Percentiles rank a stretch among this genome's conserved stretches.
These are phyloP conservation scores for Crotalus viridis DNA, from an alignment of 2,113 vertebrate genomes.

Conservation along the genomic window DNA sequence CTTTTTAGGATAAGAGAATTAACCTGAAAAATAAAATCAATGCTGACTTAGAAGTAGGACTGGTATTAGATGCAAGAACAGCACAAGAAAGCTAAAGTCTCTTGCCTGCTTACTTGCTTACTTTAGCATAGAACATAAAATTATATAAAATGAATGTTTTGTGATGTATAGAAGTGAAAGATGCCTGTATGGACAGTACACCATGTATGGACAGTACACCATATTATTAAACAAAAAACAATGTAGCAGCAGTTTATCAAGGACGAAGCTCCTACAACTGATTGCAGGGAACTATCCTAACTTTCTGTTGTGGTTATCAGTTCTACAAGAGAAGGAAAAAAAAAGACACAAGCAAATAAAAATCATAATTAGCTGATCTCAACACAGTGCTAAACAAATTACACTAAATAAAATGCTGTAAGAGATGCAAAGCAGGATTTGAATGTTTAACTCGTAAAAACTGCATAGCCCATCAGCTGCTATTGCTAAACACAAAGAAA, in stretches of 20 bases:
- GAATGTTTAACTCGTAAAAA: rapidly evolving
- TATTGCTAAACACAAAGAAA: not conserved
- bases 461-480: not conserved
- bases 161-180: not conserved
- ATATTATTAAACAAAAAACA: not conserved
- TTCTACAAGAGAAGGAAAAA: not conserved
- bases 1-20: slow-evolving; percentile 84
- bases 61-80: not conserved
- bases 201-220: not conserved
- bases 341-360: not conserved
- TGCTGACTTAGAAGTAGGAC: not conserved
- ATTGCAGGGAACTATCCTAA: not conserved
- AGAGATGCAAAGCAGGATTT: not conserved
- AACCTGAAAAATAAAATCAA: slow-evolving; percentile 76
- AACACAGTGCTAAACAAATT: not conserved
- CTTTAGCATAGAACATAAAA: not conserved
- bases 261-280: not conserved
- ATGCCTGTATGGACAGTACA: not conserved
- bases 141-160: not conserved
- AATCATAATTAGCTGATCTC: not conserved
- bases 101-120: not conserved
- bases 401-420: not conserved
- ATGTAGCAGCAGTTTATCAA: not conserved
- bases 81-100: not conserved
- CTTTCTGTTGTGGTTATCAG: not conserved